A percentile compares a stretch with the other conserved stretches of the same genome.
Conservation (phyloP, 2,888 invertebrate species). For the Cerceris ruficornis region DNA sequence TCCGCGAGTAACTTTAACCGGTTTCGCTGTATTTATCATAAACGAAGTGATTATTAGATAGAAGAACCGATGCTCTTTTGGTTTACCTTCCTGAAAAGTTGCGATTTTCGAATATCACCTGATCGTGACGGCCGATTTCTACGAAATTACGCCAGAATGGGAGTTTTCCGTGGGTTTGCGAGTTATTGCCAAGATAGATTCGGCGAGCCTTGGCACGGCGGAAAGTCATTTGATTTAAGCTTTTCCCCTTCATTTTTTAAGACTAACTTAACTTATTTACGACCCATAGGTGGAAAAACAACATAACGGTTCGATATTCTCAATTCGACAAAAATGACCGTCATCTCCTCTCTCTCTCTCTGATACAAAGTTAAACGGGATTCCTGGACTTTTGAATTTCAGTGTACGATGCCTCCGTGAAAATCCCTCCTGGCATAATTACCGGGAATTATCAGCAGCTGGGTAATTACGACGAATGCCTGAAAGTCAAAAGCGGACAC, state of each 20-base stretch:
- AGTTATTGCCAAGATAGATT: no score
- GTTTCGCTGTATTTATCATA: constrained; percentile 46
- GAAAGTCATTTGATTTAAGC: no score
- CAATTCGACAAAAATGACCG: no score
- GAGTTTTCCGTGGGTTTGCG: no score
- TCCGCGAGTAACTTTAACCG: constrained; percentile 35
- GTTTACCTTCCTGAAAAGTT: not conserved
- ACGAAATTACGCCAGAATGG: no score
- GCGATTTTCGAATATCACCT: constrained; percentile 2
- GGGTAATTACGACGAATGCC: constrained; percentile 90
- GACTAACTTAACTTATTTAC: no score
- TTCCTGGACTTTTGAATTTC: constrained; percentile 66
- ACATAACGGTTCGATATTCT: no score
- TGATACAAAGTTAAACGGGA: not conserved
- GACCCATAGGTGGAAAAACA: no score
- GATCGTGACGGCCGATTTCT: not conserved
- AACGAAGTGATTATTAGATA: constrained; percentile 49
- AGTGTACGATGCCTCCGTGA: constrained; percentile 91
- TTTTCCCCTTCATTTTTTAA: no score
- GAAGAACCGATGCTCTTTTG: constrained; percentile 22
- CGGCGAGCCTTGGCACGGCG: not conserved
- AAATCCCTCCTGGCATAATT: constrained; percentile 87
- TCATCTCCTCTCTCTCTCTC: no score
- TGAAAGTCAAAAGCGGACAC: constrained; percentile 81
- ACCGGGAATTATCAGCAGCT: constrained; percentile 87